phyloP scores from a whole-genome alignment of 1,140 invertebrate genomes.

The Tetragnatha versicolor region DNA sequence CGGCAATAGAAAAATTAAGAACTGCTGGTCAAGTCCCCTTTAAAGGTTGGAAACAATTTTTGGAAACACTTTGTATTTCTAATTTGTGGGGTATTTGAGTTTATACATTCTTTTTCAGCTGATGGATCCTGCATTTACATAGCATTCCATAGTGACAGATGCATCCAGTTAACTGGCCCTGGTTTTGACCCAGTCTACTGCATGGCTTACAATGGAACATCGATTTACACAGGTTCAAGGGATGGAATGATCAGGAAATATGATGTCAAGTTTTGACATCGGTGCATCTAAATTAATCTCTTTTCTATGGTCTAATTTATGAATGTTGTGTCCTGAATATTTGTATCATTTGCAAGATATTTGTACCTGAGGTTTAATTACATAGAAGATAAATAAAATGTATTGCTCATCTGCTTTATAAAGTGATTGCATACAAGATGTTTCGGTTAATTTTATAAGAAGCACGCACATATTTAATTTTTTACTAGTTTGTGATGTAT shows the following conservation, averaged over 20 bases:
- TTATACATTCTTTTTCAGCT: constrained; percentile 59
- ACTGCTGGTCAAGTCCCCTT: too few relatives aligned
- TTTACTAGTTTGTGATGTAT: too few relatives aligned
- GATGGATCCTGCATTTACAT: constrained; percentile 71
- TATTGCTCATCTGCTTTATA: too few relatives aligned
- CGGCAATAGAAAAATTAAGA: too few relatives aligned
- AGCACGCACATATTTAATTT: too few relatives aligned
- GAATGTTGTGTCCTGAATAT: background rate
- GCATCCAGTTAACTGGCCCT: constrained; percentile 72
- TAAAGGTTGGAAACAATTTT: too few relatives aligned
- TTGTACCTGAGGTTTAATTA: too few relatives aligned
- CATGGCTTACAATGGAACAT: constrained; percentile 67
- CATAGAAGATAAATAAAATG: too few relatives aligned
- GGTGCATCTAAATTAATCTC: background rate
- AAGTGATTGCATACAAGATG: too few relatives aligned
- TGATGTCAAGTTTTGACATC: constrained; percentile 17
- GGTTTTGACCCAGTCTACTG: constrained; percentile 74
- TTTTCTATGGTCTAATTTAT: background rate
- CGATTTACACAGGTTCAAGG: constrained; percentile 69
- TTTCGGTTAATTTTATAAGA: too few relatives aligned
- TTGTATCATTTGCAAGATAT: too few relatives aligned
- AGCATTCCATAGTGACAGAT: constrained; percentile 63
- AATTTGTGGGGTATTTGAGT: constrained; percentile 10
- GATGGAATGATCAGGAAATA: constrained; percentile 71
- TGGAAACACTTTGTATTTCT: background rate